phyloP scores from a whole-genome alignment of 1,140 invertebrate species.

The Heliothis virescens region DNA sequence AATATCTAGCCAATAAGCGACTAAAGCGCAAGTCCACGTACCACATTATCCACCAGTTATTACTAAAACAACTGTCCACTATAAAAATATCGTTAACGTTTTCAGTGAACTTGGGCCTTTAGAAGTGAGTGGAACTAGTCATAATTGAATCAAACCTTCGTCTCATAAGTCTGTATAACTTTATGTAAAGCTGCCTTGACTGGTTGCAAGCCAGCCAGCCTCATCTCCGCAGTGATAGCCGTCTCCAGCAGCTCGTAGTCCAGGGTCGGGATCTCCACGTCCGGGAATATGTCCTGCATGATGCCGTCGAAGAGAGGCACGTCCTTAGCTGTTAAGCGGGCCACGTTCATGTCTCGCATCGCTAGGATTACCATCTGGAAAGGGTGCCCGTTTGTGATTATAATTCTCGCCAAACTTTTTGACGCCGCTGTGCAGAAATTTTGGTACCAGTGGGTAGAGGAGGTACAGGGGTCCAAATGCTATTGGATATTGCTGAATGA shows the following conservation, averaged over 20 bases:
- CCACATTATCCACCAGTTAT: too few species aligned
- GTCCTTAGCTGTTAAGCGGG: slow-evolving; percentile 93
- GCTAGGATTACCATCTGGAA: slow-evolving; percentile 91
- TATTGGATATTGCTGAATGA: too few species aligned
- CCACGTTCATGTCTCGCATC: slow-evolving; percentile 96
- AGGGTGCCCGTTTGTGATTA: too few species aligned
- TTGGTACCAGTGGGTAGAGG: not conserved
- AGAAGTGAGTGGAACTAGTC: too few species aligned
- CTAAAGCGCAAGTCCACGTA: too few species aligned
- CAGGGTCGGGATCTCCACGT: slow-evolving; percentile 88
- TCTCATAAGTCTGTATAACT: slow-evolving; percentile 94
- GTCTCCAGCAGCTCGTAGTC: slow-evolving; percentile 92
- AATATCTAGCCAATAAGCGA: too few species aligned
- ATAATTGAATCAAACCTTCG: slow-evolving; percentile 86
- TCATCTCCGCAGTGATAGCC: slow-evolving; percentile 89
- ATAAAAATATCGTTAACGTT: too few species aligned
- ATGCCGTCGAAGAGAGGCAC: slow-evolving; percentile 94
- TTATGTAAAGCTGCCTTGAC: slow-evolving; percentile 90
- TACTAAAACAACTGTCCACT: too few species aligned
- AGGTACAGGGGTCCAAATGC: too few species aligned
- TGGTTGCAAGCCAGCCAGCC: slow-evolving; percentile 88
- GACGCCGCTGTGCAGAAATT: too few species aligned
- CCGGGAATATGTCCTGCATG: slow-evolving; percentile 94
- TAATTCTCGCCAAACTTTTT: too few species aligned
- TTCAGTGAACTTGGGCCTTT: too few species aligned